Base-by-base conservation (phyloP, 2,113 vertebrate species). In the Gyps fulvus region DNA sequence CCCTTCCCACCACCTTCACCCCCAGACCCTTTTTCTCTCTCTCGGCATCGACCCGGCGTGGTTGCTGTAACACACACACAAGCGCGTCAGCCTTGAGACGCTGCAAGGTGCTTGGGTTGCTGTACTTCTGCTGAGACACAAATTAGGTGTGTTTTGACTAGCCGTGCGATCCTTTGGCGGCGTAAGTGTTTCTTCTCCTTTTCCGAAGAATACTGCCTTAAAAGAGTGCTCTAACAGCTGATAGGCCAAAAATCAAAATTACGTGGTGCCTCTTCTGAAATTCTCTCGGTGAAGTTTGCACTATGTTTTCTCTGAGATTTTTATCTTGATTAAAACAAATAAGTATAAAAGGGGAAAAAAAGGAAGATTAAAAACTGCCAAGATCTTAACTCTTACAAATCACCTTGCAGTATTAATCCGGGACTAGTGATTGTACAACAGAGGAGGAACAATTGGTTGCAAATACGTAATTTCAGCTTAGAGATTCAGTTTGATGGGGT, bases 51-150 rank as follows among this genome's bases (percentile, higher is more conserved):
- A 82, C 82, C 86, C 3, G 0, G 14, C 16, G 61, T 34, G 61
- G 70, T 80, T 95, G 40, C 91, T 58, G 15, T 77, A 92, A 89
- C 45, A 57, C 16, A 9, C 54, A 19, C 57, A 47, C 21, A 13
- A 57, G 47, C 40, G 74, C 2, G 14, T 89, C 92, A 93, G 71
- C 83, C 71, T 91, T 55, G 67, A 92, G 81, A 85, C 4, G 21
- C 71, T 82, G 74, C 21, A n/a, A 47, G 66, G 70, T 89, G 65
- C 87, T 71, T 66, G 73, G 76, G 40, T 62, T 81, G 31, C 79
- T 86, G 76, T 74, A 74, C 94, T 97, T 96, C 93, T 93, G 14
- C 52, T 32, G 86, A 94, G 47, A 79, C 9, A 5, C 25, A 67
- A 55, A 89, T 83, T 61, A 86, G 47, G 17, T 71, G 67, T 57